Conservation (phyloP, 2,113 vertebrate genomes). For the Xiphophorus hellerii region DNA sequence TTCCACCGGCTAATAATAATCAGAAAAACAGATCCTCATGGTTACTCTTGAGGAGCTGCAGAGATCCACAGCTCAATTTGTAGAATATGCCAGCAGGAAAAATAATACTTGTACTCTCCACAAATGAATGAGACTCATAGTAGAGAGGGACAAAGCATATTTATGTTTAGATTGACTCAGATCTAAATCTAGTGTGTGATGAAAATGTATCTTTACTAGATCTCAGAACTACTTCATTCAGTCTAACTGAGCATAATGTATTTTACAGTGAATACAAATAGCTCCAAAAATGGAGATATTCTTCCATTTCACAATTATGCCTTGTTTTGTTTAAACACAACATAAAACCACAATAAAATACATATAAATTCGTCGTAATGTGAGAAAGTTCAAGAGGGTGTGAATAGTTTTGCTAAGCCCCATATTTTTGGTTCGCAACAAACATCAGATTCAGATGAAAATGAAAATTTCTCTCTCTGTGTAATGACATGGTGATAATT, state of each 20-base stretch:
- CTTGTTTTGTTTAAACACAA: not conserved
- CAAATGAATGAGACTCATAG: not conserved
- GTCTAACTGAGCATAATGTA: not conserved
- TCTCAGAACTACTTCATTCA: not conserved
- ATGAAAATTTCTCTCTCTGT: not conserved
- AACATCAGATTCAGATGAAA: not conserved
- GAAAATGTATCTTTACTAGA: not conserved
- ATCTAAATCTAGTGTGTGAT: not conserved
- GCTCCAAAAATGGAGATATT: not conserved
- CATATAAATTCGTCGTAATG: not conserved
- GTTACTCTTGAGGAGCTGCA: not conserved
- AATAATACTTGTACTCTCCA: not conserved
- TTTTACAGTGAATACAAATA: not conserved
- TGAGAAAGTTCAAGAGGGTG: not conserved
- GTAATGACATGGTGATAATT: conserved; percentile 36
- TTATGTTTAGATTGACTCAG: no score
- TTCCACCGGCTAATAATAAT: no score
- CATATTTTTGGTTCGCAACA: no score
- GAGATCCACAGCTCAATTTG: not conserved
- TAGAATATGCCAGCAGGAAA: not conserved
- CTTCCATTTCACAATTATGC: not conserved
- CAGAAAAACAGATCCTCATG: not conserved
- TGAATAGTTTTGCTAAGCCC: not conserved
- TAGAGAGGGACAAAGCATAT: no score
- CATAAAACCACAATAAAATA: not conserved